Evolutionary conservation across 2,113 vertebrate species (phyloP).

Genomic region (Baryphthengus martii): DNA sequence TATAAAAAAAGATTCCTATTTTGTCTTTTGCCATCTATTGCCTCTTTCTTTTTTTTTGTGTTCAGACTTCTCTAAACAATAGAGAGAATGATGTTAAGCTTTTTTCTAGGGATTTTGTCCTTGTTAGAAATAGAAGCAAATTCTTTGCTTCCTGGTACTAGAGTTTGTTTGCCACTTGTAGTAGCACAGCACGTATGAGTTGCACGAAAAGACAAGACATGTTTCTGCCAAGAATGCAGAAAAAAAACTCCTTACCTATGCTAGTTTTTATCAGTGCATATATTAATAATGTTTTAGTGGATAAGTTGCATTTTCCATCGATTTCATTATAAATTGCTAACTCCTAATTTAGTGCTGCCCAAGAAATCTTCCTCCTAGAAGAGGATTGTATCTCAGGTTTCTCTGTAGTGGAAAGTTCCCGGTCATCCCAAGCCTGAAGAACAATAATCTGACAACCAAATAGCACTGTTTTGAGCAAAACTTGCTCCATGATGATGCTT

Average conservation of each 20-base stretch:
- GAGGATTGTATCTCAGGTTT: background rate
- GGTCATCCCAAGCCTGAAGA: background rate
- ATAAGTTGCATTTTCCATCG: background rate
- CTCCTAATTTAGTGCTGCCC: background rate
- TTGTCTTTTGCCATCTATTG: background rate
- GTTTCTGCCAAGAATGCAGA: background rate
- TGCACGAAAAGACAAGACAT: background rate
- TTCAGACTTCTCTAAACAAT: background rate
- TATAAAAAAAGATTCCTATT: background rate
- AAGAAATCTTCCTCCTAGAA: background rate
- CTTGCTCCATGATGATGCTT: background rate
- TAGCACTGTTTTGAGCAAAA: background rate
- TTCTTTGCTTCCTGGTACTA: background rate
- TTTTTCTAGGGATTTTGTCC: background rate
- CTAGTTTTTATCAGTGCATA: background rate
- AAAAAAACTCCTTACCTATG: too few species aligned
- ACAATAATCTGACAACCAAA: background rate
- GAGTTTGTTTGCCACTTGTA: background rate
- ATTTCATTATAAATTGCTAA: background rate
- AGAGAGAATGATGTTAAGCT: background rate
- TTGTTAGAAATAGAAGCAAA: background rate
- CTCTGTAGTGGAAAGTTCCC: background rate
- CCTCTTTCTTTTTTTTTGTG: background rate
- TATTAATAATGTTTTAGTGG: background rate
- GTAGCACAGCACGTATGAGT: background rate